Percentiles rank a stretch among this genome's conserved stretches.
These are phyloP conservation scores for Erebia aethiops DNA, from an alignment of 2,888 invertebrate species.

Conservation along the genomic window DNA sequence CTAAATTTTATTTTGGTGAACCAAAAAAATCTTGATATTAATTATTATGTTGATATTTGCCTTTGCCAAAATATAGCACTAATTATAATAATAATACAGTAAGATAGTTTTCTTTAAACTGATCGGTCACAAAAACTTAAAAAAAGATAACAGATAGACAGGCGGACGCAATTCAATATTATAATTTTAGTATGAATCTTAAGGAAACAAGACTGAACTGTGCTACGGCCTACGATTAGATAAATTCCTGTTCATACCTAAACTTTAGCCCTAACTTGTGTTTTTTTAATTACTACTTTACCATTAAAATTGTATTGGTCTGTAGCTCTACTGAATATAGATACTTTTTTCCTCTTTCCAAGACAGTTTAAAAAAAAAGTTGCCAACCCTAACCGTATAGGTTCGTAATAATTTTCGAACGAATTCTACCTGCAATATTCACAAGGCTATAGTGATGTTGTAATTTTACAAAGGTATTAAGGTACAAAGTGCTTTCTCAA, in stretches of 20 bases:
- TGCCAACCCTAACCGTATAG: conserved; percentile 22
- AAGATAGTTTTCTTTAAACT: too few relatives aligned
- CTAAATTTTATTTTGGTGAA: not conserved
- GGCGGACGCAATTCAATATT: too few relatives aligned
- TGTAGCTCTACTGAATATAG: too few relatives aligned
- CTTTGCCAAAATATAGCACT: too few relatives aligned
- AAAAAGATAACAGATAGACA: too few relatives aligned
- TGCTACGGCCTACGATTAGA: not conserved
- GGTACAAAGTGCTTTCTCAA: conserved; percentile 31
- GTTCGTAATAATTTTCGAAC: conserved; percentile 30
- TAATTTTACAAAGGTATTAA: conserved; percentile 30
- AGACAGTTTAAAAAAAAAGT: not conserved
- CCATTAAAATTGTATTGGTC: too few relatives aligned
- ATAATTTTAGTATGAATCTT: too few relatives aligned
- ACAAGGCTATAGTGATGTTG: conserved; percentile 36
- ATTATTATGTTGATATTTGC: too few relatives aligned
- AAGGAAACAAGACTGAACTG: too few relatives aligned
- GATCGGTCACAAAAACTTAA: too few relatives aligned
- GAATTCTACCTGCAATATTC: conserved; percentile 37
- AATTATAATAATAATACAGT: too few relatives aligned
- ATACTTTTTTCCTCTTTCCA: not conserved
- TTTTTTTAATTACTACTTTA: not conserved
- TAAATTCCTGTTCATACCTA: not conserved
- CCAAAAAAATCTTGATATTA: too few relatives aligned
- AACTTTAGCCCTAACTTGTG: not conserved